Percentiles rank a stretch among this genome's conserved stretches.
These are phyloP conservation scores for Drosophila takahashii DNA, from an alignment of 1,140 invertebrate genomes.

Conservation along the genomic window DNA sequence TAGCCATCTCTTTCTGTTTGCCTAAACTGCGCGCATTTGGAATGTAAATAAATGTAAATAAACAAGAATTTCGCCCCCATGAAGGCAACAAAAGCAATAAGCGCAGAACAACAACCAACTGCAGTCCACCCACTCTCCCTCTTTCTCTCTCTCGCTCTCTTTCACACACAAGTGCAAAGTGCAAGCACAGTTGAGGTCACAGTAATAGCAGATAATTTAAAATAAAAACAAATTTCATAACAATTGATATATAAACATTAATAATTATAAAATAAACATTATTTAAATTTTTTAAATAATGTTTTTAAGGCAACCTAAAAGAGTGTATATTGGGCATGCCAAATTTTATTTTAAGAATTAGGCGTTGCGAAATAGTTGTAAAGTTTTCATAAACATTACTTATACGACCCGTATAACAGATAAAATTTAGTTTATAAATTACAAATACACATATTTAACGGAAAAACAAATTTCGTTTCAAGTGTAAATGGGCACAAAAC, in stretches of 20 bases:
- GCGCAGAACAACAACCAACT: slow-evolving; percentile 31
- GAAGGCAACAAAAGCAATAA: slow-evolving; percentile 31
- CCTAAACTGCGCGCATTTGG: slow-evolving; percentile 71
- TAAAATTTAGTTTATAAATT: no score
- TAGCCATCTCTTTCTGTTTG: slow-evolving; percentile 38
- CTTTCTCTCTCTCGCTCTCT: slow-evolving; percentile 3
- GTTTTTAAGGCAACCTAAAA: no score
- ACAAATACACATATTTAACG: no score
- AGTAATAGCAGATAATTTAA: not conserved
- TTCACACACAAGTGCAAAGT: slow-evolving; percentile 3
- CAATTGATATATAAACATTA: not conserved
- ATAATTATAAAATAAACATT: no score
- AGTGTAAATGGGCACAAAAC: no score
- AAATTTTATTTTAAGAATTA: no score
- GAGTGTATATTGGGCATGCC: no score
- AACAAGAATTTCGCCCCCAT: slow-evolving; percentile 74
- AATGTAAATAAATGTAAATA: slow-evolving; percentile 79
- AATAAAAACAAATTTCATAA: not conserved
- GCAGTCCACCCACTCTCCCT: slow-evolving; percentile 35
- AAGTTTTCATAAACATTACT: no score
- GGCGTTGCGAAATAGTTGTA: no score
- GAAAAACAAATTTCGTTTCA: no score
- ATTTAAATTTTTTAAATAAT: no score
- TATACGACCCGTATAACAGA: no score
- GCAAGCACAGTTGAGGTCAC: slow-evolving; percentile 21